Evolutionary conservation across 2,113 vertebrate species (phyloP).

Genomic region (Menidia beryllina): DNA sequence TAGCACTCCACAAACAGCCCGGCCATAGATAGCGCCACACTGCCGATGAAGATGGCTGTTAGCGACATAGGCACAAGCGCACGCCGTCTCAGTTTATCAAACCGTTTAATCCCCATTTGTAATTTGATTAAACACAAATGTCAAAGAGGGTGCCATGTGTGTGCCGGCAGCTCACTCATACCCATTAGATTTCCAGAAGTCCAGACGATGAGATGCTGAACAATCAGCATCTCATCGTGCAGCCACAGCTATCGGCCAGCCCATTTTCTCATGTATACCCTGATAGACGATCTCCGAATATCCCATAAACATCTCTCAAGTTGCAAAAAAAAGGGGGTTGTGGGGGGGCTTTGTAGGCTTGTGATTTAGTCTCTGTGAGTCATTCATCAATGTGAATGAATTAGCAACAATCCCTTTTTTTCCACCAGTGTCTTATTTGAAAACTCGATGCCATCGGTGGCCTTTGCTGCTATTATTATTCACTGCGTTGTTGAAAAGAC

Average conservation of each 20-base stretch:
- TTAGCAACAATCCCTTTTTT: conserved; percentile 11
- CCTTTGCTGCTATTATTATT: background rate
- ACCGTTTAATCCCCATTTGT: conserved; percentile 32
- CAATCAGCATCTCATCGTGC: background rate
- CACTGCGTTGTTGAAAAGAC: background rate
- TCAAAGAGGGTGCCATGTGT: background rate
- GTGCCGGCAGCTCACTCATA: background rate
- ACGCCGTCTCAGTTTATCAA: conserved; percentile 34
- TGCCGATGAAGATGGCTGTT: conserved; percentile 28
- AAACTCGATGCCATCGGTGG: conserved; percentile 1
- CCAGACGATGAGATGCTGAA: conserved; percentile 1
- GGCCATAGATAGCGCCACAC: conserved; percentile 22
- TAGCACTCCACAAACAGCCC: conserved; percentile 38
- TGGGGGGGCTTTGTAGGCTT: background rate
- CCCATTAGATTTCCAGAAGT: conserved; percentile 2
- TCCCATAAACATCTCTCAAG: conserved; percentile 1
- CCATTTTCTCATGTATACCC: background rate
- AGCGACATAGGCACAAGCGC: conserved; percentile 40
- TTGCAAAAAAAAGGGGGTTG: conserved; percentile 16
- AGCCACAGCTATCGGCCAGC: background rate
- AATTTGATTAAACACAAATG: conserved; percentile 36
- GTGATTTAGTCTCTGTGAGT: conserved; percentile 6
- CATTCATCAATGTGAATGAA: conserved; percentile 3
- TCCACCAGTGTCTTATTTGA: conserved; percentile 17
- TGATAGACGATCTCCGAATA: background rate